These are phyloP conservation scores for Cyanoramphus novaezelandiae DNA, from an alignment of 2,113 vertebrate species.

Conservation along the genomic window DNA sequence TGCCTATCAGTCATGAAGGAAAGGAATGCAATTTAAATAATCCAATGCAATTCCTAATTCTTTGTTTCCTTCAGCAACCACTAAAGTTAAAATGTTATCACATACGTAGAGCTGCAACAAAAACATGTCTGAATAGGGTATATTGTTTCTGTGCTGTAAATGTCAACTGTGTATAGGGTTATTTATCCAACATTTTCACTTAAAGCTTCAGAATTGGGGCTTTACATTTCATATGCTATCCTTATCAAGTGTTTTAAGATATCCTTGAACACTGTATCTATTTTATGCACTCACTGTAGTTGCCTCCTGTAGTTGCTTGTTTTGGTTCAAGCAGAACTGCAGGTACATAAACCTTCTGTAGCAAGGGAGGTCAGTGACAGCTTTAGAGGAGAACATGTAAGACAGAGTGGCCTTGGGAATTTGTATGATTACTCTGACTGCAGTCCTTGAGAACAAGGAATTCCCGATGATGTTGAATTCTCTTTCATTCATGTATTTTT, in stretches of 20 bases:
- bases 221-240: background rate
- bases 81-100: background rate
- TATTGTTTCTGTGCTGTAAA: background rate
- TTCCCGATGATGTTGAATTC: background rate
- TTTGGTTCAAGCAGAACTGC: background rate
- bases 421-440: background rate
- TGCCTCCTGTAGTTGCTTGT: background rate
- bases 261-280: background rate
- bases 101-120: background rate
- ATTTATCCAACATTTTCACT: background rate
- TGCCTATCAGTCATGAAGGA: background rate
- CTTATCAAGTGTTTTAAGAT: background rate
- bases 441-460: background rate
- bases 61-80: background rate
- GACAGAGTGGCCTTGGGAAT: background rate
- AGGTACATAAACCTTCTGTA: background rate
- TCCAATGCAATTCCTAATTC: background rate
- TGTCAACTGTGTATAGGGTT: background rate
- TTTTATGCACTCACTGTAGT: background rate
- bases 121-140: background rate
- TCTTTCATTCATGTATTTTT: background rate
- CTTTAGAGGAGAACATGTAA: background rate
- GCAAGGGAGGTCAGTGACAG: background rate
- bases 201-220: background rate
- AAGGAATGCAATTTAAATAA: background rate